Base-by-base conservation (phyloP, 2,888 invertebrate species). In the Carcina quercana region DNA sequence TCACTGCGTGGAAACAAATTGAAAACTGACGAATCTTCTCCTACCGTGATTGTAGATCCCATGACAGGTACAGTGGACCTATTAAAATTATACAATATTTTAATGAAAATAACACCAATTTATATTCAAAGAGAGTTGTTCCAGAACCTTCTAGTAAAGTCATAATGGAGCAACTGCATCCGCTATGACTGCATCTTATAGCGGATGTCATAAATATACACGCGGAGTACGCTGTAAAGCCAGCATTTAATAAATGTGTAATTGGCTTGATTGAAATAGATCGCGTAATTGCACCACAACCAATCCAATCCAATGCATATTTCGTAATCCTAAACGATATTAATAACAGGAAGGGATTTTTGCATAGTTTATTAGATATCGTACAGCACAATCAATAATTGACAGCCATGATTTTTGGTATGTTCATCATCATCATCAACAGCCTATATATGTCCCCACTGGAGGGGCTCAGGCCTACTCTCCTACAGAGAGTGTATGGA, bases 191-290 rank as follows among this genome's bases (percentile, higher is more conserved):
- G 11, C 13, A 31, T 31, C 31, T 25, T 10, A 25, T 6, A 31
- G 25, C 22, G 35, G 35, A 35, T 28, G 15, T 35, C 26, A 35
- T 35, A 31, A 35, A 30, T 25, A 25, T 25, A 19, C 19, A 31
- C 13, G 11, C 2, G 12, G 3, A 8, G 8, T n/a, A 20, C 3
- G n/a, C 10, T 20, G 8, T 20, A 1, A 1, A 20, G 1, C 8
- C 20, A 8, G 3, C 3, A 8, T 20, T 30, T 30, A 30, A 13
- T 15, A 24, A 11, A 11, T 26, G 28, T 30, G 34, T 39, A 38
- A 42, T 40, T 40, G 37, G 24, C 17, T 17, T 12, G 34, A 31
- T 34, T 38, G 35, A 34, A 38, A 36, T 34, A 40, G 42, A 40
- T 40, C n/a, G n/a, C n/a, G n/a, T n/a, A n/a, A n/a, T n/a, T n/a